These are phyloP conservation scores for Phrynocephalus vlangalii DNA, from an alignment of 2,797 vertebrate genomes.

Conservation along the genomic window DNA sequence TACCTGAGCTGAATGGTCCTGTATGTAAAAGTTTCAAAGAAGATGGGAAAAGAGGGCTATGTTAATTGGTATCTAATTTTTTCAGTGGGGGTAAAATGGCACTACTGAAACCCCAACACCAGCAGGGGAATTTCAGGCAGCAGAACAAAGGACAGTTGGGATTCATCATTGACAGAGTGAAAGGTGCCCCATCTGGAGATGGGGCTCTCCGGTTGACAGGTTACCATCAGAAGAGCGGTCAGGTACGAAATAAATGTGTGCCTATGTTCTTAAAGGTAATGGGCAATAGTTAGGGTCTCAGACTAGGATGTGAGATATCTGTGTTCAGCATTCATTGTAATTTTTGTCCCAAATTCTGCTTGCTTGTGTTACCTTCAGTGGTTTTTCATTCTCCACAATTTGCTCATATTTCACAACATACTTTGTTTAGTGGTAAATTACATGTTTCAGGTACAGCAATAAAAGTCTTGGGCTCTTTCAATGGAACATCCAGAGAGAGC, in stretches of 20 bases:
- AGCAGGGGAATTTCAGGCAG: background rate
- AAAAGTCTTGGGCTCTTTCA: background rate
- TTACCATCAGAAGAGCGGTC: conserved; percentile 62
- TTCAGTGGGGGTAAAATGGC: background rate
- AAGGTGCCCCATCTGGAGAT: conserved; percentile 58
- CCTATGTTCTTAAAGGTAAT: background rate
- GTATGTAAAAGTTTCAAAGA: background rate
- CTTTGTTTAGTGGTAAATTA: no score
- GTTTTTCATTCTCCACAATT: background rate
- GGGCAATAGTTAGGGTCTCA: background rate
- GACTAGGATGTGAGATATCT: background rate
- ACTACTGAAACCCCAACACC: background rate
- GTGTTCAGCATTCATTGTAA: background rate
- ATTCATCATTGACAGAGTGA: conserved; percentile 66
- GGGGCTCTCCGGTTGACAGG: conserved; percentile 62
- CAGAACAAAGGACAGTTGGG: conserved; percentile 27
- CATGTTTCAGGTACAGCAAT: no score
- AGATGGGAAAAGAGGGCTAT: background rate
- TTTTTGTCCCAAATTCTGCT: no score
- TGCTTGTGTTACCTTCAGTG: no score
- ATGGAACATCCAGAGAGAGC: background rate
- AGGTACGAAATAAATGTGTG: conserved; percentile 41
- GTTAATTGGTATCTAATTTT: background rate
- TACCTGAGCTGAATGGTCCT: background rate
- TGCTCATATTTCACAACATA: background rate